Evolutionary conservation across 1,140 invertebrate genomes (phyloP).

Genomic region (Bemisia tabaci): DNA sequence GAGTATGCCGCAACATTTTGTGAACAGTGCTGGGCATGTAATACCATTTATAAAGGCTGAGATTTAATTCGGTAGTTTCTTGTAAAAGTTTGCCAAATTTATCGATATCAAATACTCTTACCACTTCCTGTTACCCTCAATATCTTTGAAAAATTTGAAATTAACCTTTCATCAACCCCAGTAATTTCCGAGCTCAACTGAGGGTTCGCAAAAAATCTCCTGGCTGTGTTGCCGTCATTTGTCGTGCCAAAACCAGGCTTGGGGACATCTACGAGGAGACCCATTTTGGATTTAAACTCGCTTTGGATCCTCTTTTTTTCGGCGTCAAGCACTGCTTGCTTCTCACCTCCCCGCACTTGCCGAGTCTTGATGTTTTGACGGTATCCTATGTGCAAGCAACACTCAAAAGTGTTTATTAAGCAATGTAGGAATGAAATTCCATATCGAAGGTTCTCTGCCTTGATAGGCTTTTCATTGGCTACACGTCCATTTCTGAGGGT

Average conservation of each 20-base stretch:
- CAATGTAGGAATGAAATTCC: background rate
- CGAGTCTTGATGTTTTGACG: background rate
- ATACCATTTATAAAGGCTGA: constrained; percentile 24
- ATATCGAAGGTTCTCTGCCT: background rate
- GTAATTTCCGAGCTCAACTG: constrained; percentile 25
- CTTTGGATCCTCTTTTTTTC: constrained; percentile 19
- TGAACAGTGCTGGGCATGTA: constrained; percentile 16
- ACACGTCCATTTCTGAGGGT: background rate
- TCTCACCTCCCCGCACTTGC: constrained; percentile 11
- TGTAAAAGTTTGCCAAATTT: constrained; percentile 19
- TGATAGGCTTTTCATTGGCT: background rate
- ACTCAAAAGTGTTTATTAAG: background rate
- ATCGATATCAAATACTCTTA: constrained; percentile 13
- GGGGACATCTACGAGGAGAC: constrained; percentile 16
- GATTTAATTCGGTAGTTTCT: constrained; percentile 20
- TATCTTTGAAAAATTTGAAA: constrained; percentile 25
- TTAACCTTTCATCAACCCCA: constrained; percentile 27
- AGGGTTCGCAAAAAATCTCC: constrained; percentile 17
- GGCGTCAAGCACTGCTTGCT: constrained; percentile 14
- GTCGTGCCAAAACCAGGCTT: constrained; percentile 9
- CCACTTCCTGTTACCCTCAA: constrained; percentile 26
- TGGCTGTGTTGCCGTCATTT: constrained; percentile 8
- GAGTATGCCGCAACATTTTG: constrained; percentile 24
- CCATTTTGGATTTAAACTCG: constrained; percentile 15
- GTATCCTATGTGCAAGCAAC: background rate